Conservation (phyloP, 1,140 invertebrate species). For the Leptopilina clavipes region DNA sequence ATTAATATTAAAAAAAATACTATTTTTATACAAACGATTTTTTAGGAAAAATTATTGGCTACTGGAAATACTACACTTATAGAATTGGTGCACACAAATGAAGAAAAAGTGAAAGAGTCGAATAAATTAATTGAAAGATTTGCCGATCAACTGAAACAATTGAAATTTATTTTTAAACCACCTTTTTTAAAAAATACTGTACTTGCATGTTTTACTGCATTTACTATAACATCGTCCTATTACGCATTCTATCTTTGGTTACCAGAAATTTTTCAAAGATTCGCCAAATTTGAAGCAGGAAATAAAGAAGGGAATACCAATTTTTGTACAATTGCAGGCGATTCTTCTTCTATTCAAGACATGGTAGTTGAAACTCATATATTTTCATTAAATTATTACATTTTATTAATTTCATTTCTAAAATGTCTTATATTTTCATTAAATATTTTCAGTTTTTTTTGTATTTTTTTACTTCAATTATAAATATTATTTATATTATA, state of each 20-base stretch:
- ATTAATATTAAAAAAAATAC: too few relatives aligned
- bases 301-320: conserved; percentile 72
- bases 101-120: too few relatives aligned
- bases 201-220: conserved; percentile 33
- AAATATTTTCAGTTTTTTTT: not conserved
- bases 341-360: not conserved
- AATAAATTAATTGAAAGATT: too few relatives aligned
- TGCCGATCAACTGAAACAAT: not conserved
- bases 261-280: conserved; percentile 80
- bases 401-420: too few relatives aligned
- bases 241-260: conserved; percentile 83
- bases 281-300: conserved; percentile 75
- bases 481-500: too few relatives aligned
- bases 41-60: not conserved
- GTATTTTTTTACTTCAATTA: too few relatives aligned
- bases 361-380: too few relatives aligned
- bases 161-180: not conserved
- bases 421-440: too few relatives aligned
- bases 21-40: too few relatives aligned
- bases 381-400: too few relatives aligned
- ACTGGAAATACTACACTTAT: not conserved
- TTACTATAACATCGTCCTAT: conserved; percentile 67
- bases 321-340: conserved; percentile 71
- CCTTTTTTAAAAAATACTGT: not conserved
- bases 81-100: too few relatives aligned